Percentiles rank a stretch among this genome's conserved stretches.
Conservation (phyloP, 2,797 vertebrate genomes). For the Molothrus aeneus region DNA sequence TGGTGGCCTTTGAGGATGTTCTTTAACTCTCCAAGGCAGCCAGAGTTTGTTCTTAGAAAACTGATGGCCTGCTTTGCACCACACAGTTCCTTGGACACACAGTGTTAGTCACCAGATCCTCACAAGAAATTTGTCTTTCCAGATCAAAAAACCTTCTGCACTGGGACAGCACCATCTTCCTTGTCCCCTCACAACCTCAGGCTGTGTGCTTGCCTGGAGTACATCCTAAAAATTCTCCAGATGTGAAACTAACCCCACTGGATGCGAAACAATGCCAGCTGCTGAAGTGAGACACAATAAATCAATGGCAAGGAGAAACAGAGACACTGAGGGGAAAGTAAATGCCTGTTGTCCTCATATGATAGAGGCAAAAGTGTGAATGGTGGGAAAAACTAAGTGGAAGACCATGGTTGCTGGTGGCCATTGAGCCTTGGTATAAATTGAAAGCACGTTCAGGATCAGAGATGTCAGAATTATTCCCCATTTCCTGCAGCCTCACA, state of each 20-base stretch:
- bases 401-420: not conserved
- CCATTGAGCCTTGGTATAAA: not conserved
- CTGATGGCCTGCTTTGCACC: not conserved
- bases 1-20: not conserved
- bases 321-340: not conserved
- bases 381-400: not conserved
- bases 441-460: not conserved
- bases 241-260: not conserved
- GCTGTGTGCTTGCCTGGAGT: not conserved
- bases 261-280: not conserved
- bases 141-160: not conserved
- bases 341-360: not conserved
- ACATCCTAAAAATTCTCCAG: not conserved
- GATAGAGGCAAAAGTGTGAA: not conserved
- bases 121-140: not conserved
- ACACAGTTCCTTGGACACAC: not conserved
- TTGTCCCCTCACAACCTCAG: not conserved
- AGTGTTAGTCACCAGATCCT: not conserved
- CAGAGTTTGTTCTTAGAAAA: not conserved
- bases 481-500: not conserved
- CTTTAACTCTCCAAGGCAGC: not conserved
- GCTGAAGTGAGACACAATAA: not conserved
- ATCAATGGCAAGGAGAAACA: not conserved
- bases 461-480: constrained; percentile 59
- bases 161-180: not conserved